Percentiles rank a stretch among this genome's conserved stretches.
Conservation (phyloP, 1,140 invertebrate genomes). For the Galleria mellonella region DNA sequence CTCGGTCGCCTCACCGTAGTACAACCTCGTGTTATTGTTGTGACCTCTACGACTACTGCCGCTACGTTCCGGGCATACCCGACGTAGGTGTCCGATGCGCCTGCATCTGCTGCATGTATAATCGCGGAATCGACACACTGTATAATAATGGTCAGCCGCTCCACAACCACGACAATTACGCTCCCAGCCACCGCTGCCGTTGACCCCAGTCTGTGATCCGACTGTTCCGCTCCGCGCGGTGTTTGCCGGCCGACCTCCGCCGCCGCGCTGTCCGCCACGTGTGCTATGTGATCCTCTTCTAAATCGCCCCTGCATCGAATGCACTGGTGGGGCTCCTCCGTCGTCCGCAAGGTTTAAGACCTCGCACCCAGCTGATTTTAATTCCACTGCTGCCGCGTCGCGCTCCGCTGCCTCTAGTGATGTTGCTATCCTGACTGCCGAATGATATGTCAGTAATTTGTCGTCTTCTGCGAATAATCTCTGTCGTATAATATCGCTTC, state of each 20-base stretch:
- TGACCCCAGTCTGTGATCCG: too few species aligned
- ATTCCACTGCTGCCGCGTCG: slow-evolving; percentile 14
- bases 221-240: too few species aligned
- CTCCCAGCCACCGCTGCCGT: too few species aligned
- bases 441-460: slow-evolving; percentile 8
- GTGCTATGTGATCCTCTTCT: background rate
- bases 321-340: too few species aligned
- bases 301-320: background rate
- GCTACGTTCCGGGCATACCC: background rate
- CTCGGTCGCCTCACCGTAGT: background rate
- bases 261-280: background rate
- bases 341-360: too few species aligned
- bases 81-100: background rate
- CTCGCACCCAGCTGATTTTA: too few species aligned
- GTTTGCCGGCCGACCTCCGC: too few species aligned
- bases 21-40: background rate
- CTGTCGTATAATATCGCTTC: slow-evolving; percentile 16
- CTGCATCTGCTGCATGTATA: background rate
- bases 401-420: slow-evolving; percentile 17
- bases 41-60: background rate
- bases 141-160: too few species aligned
- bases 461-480: slow-evolving; percentile 17
- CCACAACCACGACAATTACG: too few species aligned
- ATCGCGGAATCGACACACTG: too few species aligned
- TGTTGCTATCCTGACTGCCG: slow-evolving; percentile 7